These are phyloP conservation scores for Carposina sasakii DNA, from an alignment of 1,140 invertebrate genomes.

Conservation along the genomic window DNA sequence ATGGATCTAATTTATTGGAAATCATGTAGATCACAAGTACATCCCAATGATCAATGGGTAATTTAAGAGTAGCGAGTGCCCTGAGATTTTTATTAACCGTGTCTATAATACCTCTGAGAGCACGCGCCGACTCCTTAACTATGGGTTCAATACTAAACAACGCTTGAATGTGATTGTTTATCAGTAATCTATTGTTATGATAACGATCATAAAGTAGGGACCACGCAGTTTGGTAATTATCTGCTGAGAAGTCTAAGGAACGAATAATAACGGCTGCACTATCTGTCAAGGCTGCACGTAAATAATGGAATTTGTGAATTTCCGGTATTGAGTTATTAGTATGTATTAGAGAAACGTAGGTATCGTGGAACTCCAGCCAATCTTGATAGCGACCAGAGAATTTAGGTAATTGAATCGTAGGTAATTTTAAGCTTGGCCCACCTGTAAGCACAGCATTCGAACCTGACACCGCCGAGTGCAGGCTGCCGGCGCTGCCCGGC, in stretches of 20 bases:
- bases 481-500: no score
- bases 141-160: background rate
- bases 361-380: background rate
- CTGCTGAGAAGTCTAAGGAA: background rate
- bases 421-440: background rate
- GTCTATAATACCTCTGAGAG: constrained; percentile 7
- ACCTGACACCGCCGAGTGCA: no score
- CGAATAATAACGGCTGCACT: background rate
- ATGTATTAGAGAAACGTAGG: background rate
- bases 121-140: background rate
- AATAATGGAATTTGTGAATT: background rate
- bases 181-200: background rate
- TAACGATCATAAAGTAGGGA: background rate
- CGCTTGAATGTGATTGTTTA: background rate
- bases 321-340: background rate
- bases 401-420: background rate
- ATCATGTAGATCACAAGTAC: constrained; percentile 16
- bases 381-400: background rate
- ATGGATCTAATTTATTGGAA: constrained; percentile 15
- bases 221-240: background rate
- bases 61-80: constrained; percentile 17
- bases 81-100: constrained; percentile 20
- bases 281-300: background rate
- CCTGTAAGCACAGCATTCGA: no score
- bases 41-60: constrained; percentile 18